Base-by-base conservation (phyloP, 2,888 invertebrate genomes). In the Amiota minor region DNA sequence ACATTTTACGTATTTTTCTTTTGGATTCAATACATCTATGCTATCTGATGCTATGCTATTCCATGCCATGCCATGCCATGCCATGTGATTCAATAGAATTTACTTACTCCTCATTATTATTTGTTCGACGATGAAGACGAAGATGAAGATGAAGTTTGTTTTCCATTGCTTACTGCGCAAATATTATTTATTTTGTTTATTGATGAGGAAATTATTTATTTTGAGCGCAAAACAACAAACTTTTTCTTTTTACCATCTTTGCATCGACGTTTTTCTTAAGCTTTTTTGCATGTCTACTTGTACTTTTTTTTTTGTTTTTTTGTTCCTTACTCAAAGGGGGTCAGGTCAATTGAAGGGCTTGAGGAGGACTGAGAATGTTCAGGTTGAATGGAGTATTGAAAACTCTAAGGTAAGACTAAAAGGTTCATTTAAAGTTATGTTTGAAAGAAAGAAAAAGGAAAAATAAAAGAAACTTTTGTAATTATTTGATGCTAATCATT, bases 401-500 rank as follows among this genome's bases (percentile, higher is more conserved):
- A 64, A 46, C 47, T 35, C 35, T 35, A 46, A 35, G 46, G 20
- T 20, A 59, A 59, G 59, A 20, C 59, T 53, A 53, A 68, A 67
- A 49, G 67, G 61, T 72, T 68, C 50, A 61, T 69, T 49, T 59
- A 73, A 76, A 76, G 73, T 76, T 76, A 73, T 76, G 76, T 49
- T 49, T 65, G 10, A n/a, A 46, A 10, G 45, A 55, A 55, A 59
- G 11, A 59, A 59, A n/a, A n/a, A n/a, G n/a, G n/a, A n/a, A 59
- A 59, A 65, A 65, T 0, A 14, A 65, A 65, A 45, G 47, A 65
- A 85, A 85, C 83, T 85, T 85, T 85, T 80, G 85, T 86, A 85
- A 85, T 85, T 86, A 85, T 85, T 86, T 86, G 86, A 86, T 86
- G 84, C 84, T 85, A 85, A 85, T 85, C 85, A 83, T 81, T 45